Conservation (phyloP, 2,888 invertebrate species). For the Drosophila incognita region DNA sequence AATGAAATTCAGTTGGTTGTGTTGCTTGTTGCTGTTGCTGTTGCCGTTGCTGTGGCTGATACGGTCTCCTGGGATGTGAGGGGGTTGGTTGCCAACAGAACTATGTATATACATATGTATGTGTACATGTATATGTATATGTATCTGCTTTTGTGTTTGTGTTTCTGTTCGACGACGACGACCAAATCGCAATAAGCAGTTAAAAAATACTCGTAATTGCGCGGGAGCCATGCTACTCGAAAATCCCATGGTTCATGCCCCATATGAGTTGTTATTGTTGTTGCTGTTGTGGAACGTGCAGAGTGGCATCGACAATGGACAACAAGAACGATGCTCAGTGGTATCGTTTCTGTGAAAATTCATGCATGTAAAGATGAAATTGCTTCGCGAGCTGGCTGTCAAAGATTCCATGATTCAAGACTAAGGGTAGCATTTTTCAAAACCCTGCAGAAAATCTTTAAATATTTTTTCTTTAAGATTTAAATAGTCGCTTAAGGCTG, state of each 20-base stretch:
- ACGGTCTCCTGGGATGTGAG: slow-evolving; percentile 40
- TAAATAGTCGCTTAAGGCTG: background rate
- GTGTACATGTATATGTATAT: background rate
- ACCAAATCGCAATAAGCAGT: slow-evolving; percentile 80
- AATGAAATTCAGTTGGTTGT: slow-evolving; percentile 78
- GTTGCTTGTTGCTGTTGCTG: slow-evolving; percentile 73
- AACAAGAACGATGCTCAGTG: slow-evolving; percentile 63
- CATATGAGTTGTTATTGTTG: slow-evolving; percentile 74
- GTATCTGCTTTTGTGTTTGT: background rate
- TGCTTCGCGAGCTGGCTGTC: slow-evolving; percentile 41
- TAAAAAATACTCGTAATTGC: slow-evolving; percentile 80
- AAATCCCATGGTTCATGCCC: slow-evolving; percentile 66
- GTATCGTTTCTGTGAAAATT: slow-evolving; percentile 69
- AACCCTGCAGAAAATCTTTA: slow-evolving; percentile 15
- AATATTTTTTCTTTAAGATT: slow-evolving; percentile 7
- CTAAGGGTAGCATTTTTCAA: background rate
- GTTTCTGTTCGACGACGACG: slow-evolving; percentile 47
- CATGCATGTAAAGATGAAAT: slow-evolving; percentile 69
- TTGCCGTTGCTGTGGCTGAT: slow-evolving; percentile 61
- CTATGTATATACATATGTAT: background rate
- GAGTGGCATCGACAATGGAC: slow-evolving; percentile 58
- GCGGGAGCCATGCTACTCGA: slow-evolving; percentile 61
- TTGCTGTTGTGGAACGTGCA: slow-evolving; percentile 63
- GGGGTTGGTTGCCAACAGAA: slow-evolving; percentile 19
- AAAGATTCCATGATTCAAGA: slow-evolving; percentile 39